phyloP scores from a whole-genome alignment of 1,140 invertebrate species.

The Magallana angulata region DNA sequence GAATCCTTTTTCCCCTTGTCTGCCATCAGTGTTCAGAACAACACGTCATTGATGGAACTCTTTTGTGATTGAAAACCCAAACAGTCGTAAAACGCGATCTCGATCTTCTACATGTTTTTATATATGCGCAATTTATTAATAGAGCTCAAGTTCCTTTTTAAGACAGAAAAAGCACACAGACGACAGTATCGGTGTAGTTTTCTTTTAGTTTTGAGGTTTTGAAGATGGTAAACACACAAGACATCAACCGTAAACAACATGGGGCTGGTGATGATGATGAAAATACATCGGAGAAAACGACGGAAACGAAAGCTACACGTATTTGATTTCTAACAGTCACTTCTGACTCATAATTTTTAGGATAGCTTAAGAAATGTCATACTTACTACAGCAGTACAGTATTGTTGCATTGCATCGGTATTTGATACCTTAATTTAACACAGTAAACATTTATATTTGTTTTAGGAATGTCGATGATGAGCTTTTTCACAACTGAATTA shows the following conservation, averaged over 20 bases:
- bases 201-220: background rate
- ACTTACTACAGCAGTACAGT: too few relatives aligned
- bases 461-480: conserved; percentile 71
- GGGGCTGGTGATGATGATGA: background rate
- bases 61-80: conserved; percentile 39
- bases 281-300: background rate
- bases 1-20: conserved; percentile 68
- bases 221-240: background rate
- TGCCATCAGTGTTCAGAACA: conserved; percentile 61
- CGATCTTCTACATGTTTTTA: conserved; percentile 34
- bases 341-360: too few relatives aligned
- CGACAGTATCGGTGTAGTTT: background rate
- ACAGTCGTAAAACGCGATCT: background rate
- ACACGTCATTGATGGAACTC: conserved; percentile 58
- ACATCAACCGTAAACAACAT: background rate
- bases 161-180: background rate
- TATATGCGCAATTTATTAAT: background rate
- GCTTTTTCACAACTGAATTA: conserved; percentile 91
- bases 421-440: background rate
- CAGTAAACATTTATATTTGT: background rate
- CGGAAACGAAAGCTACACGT: background rate
- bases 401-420: too few relatives aligned
- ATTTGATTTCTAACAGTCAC: background rate
- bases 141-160: background rate
- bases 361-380: too few relatives aligned